Conservation (phyloP, 2,888 invertebrate species). For the Brenthis ino region DNA sequence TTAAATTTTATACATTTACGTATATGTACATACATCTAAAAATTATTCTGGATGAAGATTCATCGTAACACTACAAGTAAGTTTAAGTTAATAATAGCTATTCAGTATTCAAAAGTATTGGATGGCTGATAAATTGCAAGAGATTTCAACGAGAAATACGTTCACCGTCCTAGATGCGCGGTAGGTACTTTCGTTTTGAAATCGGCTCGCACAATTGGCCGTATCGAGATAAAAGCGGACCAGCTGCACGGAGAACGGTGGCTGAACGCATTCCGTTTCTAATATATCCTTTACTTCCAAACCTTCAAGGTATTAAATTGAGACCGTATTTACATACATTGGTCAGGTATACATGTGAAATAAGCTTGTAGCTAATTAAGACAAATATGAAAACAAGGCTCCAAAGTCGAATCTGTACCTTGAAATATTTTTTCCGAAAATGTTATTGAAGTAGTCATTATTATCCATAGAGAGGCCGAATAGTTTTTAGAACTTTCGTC, state of each 20-base stretch:
- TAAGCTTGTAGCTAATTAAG: neutral
- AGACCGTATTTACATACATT: slow-evolving; percentile 12
- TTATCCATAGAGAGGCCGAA: too few relatives aligned
- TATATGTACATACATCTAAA: too few relatives aligned
- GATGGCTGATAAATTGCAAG: slow-evolving; percentile 75
- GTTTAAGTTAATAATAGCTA: slow-evolving; percentile 38
- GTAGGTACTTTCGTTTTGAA: slow-evolving; percentile 82
- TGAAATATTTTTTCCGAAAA: too few relatives aligned
- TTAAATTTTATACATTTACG: too few relatives aligned
- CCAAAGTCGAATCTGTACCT: too few relatives aligned
- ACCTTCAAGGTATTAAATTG: slow-evolving; percentile 25
- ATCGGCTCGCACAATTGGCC: slow-evolving; percentile 81
- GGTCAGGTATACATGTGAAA: neutral
- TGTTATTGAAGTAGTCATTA: too few relatives aligned
- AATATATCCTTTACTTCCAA: slow-evolving; percentile 43
- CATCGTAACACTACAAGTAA: slow-evolving; percentile 5
- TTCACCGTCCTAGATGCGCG: slow-evolving; percentile 82
- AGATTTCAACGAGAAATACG: slow-evolving; percentile 79
- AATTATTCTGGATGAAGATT: too few relatives aligned
- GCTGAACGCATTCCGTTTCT: slow-evolving; percentile 65
- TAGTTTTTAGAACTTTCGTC: too few relatives aligned
- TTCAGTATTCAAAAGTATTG: slow-evolving; percentile 55
- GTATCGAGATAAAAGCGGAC: slow-evolving; percentile 74
- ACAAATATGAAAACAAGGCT: too few relatives aligned
- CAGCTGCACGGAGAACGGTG: slow-evolving; percentile 59